Evolutionary conservation across 2,888 invertebrate genomes (phyloP).

Genomic region (Nycteola revayana): DNA sequence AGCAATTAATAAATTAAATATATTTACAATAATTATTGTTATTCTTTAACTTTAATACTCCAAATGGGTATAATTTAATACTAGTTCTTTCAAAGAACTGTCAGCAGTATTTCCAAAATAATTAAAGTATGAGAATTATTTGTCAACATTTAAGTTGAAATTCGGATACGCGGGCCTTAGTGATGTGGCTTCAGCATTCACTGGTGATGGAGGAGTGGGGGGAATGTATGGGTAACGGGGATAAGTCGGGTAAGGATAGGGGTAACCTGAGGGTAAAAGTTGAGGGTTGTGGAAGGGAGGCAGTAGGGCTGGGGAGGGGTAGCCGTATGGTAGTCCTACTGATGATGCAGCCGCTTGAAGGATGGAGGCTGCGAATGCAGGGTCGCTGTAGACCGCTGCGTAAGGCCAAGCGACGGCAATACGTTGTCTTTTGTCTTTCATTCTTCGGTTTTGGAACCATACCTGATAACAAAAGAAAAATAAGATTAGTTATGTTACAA

Average conservation of each 20-base stretch:
- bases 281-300: slow-evolving; percentile 82
- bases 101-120: too few species aligned
- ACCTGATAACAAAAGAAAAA: slow-evolving; percentile 83
- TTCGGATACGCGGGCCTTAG: slow-evolving; percentile 76
- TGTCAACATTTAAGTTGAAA: slow-evolving; percentile 73
- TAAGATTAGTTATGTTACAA: too few species aligned
- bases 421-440: slow-evolving; percentile 98
- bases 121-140: too few species aligned
- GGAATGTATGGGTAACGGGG: slow-evolving; percentile 80
- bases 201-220: slow-evolving; percentile 72
- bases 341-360: slow-evolving; percentile 93
- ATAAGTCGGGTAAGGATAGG: slow-evolving; percentile 82
- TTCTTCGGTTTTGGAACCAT: slow-evolving; percentile 98
- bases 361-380: slow-evolving; percentile 95
- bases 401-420: slow-evolving; percentile 98
- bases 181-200: slow-evolving; percentile 61
- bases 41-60: not conserved
- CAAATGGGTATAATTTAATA: too few species aligned
- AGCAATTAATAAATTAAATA: slow-evolving; percentile 37
- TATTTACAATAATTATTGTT: slow-evolving; percentile 24
- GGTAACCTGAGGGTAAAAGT: slow-evolving; percentile 78
- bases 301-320: slow-evolving; percentile 81
- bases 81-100: too few species aligned
- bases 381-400: slow-evolving; percentile 96
- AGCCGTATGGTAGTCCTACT: slow-evolving; percentile 84